These are phyloP conservation scores for Dicrurus megarhynchus DNA, from an alignment of 2,113 vertebrate genomes.

Conservation along the genomic window DNA sequence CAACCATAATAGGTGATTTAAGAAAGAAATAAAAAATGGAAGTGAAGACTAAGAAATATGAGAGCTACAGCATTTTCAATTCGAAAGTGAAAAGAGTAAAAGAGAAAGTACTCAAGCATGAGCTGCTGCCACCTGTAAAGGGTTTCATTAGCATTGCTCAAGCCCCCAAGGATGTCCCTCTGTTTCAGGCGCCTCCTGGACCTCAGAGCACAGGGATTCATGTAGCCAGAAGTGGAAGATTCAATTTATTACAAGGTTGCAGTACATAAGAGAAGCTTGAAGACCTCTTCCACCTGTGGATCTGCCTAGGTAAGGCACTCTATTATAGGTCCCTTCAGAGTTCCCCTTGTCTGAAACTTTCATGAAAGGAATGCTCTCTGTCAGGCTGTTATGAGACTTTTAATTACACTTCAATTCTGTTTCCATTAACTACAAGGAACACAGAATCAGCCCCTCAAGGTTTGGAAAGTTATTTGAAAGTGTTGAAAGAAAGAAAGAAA, in stretches of 20 bases:
- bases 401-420: slow-evolving; percentile 4
- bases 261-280: background rate
- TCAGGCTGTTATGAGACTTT: background rate
- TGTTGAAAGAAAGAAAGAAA: background rate
- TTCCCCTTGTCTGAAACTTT: background rate
- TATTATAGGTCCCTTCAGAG: background rate
- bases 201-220: background rate
- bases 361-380: background rate
- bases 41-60: background rate
- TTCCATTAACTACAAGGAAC: background rate
- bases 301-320: background rate
- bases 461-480: background rate
- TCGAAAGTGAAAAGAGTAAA: background rate
- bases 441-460: background rate
- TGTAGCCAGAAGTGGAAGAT: background rate
- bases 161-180: background rate
- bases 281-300: background rate
- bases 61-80: background rate
- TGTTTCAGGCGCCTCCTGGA: background rate
- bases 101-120: background rate
- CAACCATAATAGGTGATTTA: background rate
- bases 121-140: background rate
- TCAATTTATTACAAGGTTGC: background rate
- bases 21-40: background rate
- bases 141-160: background rate